Evolutionary conservation across 2,797 vertebrate species (phyloP).

Genomic region (Myotis vivesi): DNA sequence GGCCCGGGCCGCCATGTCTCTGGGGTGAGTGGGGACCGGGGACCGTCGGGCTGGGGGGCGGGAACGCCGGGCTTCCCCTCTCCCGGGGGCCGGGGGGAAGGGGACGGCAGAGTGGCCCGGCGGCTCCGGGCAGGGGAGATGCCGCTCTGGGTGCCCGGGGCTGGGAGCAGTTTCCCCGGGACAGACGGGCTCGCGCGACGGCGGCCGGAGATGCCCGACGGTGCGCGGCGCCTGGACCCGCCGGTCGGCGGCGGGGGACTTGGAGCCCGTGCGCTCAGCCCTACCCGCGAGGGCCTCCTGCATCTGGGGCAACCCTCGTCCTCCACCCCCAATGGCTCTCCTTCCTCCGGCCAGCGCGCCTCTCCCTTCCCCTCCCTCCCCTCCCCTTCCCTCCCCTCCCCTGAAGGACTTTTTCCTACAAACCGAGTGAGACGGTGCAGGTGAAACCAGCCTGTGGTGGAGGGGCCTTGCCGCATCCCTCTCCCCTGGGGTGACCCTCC

Average conservation of each 20-base stretch:
- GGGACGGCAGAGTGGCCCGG: background rate
- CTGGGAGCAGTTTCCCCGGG: constrained; percentile 2
- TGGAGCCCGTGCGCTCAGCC: background rate
- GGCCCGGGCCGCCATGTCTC: constrained; percentile 75
- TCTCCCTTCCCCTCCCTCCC: background rate
- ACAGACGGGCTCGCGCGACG: background rate
- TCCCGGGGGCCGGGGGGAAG: background rate
- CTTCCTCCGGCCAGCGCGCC: background rate
- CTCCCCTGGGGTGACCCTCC: background rate
- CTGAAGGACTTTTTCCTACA: background rate
- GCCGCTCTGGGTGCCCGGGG: background rate
- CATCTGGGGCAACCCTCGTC: background rate
- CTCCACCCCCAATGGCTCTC: background rate
- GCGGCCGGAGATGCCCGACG: background rate
- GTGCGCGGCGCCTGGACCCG: background rate
- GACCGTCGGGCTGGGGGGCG: background rate
- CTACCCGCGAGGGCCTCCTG: background rate
- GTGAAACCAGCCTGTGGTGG: background rate
- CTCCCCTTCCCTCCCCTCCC: background rate
- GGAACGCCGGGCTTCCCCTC: background rate
- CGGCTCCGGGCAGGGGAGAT: background rate
- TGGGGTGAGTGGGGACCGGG: constrained; percentile 71
- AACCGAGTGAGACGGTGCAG: background rate
- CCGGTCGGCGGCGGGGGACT: background rate
- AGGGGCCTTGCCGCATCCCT: background rate